Percentiles rank a stretch among this genome's conserved stretches.
These are phyloP conservation scores for Drosophila persimilis DNA, from an alignment of 1,140 invertebrate species.

Conservation along the genomic window DNA sequence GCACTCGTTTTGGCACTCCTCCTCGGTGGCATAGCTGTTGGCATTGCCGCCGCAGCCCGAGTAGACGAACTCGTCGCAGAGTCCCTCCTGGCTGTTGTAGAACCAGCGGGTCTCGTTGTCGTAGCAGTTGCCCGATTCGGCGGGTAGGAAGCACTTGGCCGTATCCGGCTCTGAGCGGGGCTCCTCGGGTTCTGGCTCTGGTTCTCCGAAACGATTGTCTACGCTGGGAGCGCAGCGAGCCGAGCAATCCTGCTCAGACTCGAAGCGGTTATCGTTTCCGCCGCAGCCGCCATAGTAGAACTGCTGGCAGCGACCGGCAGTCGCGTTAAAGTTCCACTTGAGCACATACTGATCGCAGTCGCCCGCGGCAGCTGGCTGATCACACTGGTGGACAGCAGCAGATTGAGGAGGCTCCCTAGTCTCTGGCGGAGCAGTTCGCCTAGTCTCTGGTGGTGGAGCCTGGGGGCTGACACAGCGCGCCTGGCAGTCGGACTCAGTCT, in stretches of 20 bases:
- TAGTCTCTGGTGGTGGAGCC: slow-evolving; percentile 42
- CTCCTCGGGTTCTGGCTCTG: slow-evolving; percentile 31
- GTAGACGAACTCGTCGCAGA: slow-evolving; percentile 92
- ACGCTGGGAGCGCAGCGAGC: slow-evolving; percentile 86
- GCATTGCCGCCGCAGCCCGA: slow-evolving; percentile 93
- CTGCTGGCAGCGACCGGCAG: slow-evolving; percentile 86
- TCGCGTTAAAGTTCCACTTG: slow-evolving; percentile 93
- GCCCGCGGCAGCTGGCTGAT: slow-evolving; percentile 88
- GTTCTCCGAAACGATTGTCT: slow-evolving; percentile 29
- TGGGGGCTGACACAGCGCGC: slow-evolving; percentile 84
- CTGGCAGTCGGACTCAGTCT: slow-evolving; percentile 86
- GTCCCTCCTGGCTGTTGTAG: slow-evolving; percentile 90
- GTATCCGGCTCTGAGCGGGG: slow-evolving; percentile 29
- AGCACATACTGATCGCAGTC: slow-evolving; percentile 90
- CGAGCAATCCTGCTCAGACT: slow-evolving; percentile 87
- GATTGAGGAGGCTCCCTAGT: slow-evolving; percentile 30
- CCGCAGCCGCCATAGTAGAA: slow-evolving; percentile 93
- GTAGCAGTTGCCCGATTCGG: slow-evolving; percentile 88
- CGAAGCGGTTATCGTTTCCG: slow-evolving; percentile 92
- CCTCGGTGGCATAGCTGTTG: slow-evolving; percentile 91
- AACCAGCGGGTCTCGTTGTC: slow-evolving; percentile 87
- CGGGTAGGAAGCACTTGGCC: slow-evolving; percentile 86
- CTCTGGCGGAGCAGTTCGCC: slow-evolving; percentile 35
- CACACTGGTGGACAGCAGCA: slow-evolving; percentile 84
- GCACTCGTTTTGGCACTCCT: slow-evolving; percentile 92